A percentile compares a stretch with the other conserved stretches of the same genome.
Evolutionary conservation across 30 jellyfish, hydroid and myxozoan genomes (phyloP).

Genomic region (Aurelia coerulea): DNA sequence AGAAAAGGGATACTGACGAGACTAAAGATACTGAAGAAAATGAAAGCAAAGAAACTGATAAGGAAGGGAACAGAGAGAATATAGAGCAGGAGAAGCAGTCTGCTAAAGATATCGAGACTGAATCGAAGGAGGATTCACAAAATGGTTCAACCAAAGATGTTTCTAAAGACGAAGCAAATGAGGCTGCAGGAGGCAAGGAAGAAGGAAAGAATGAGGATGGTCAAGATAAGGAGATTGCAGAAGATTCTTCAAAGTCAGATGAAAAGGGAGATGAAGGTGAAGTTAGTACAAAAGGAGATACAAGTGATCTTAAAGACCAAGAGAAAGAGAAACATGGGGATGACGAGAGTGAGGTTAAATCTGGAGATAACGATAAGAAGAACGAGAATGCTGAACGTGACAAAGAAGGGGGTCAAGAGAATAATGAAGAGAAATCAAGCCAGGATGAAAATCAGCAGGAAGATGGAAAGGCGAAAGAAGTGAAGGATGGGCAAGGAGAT

Average conservation of each 20-base stretch:
- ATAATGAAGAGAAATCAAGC: slow-evolving; percentile 5
- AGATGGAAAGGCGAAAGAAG: not conserved
- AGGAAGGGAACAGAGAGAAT: not conserved
- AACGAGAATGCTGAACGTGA: not conserved
- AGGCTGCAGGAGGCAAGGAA: not conserved
- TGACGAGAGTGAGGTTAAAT: not conserved
- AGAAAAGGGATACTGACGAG: not conserved
- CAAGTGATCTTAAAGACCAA: not conserved
- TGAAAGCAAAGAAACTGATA: not conserved
- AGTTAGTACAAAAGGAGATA: not conserved
- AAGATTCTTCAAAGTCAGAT: not conserved
- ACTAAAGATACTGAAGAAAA: not conserved
- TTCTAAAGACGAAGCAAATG: not conserved
- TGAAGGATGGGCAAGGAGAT: not conserved
- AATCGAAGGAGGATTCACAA: not conserved
- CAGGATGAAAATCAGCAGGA: slow-evolving; percentile 3
- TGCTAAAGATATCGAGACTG: not conserved
- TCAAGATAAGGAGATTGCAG: not conserved
- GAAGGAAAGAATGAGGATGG: not conserved
- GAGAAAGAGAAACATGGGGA: not conserved
- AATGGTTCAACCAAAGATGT: not conserved
- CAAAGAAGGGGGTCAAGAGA: not conserved
- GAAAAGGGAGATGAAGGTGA: not conserved
- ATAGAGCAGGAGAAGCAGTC: not conserved
- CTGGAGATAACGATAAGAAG: not conserved